These are phyloP conservation scores for Chlorodrepanis virens DNA, from an alignment of 2,113 vertebrate genomes.

Conservation along the genomic window DNA sequence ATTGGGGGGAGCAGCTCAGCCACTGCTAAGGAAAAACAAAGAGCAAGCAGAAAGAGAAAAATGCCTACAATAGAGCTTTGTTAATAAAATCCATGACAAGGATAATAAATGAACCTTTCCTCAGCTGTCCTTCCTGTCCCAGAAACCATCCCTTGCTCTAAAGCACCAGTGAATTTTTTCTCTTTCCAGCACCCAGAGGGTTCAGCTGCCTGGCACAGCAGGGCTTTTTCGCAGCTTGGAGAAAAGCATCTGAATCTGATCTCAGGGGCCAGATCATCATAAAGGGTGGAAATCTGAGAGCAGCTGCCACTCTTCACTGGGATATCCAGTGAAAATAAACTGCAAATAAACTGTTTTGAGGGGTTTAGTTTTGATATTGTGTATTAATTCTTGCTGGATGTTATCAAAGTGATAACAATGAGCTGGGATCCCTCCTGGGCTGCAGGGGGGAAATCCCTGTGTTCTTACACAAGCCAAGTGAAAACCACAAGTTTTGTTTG, in stretches of 20 bases:
- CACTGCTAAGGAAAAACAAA: background rate
- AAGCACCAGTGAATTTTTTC: background rate
- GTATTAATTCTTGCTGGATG: background rate
- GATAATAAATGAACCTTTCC: background rate
- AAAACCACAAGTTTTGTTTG: background rate
- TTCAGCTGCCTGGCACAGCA: background rate
- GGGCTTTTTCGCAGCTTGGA: background rate
- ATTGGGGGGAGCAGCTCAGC: rapidly evolving
- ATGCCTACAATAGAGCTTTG: background rate
- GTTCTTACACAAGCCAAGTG: background rate
- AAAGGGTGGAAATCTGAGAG: background rate
- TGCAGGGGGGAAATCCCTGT: background rate
- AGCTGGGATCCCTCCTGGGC: background rate
- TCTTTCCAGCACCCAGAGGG: background rate
- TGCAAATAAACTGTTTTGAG: background rate
- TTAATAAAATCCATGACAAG: conserved; percentile 9
- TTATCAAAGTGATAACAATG: background rate
- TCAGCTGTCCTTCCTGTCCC: background rate
- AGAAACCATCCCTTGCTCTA: background rate
- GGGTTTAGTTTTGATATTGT: background rate
- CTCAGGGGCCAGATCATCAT: rapidly evolving
- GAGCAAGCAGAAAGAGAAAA: background rate
- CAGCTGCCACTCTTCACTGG: background rate
- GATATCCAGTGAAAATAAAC: background rate
- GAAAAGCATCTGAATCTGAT: background rate